A percentile compares a stretch with the other conserved stretches of the same genome.
These are phyloP conservation scores for Danaus melanippus DNA, from an alignment of 1,140 invertebrate genomes.

Conservation along the genomic window DNA sequence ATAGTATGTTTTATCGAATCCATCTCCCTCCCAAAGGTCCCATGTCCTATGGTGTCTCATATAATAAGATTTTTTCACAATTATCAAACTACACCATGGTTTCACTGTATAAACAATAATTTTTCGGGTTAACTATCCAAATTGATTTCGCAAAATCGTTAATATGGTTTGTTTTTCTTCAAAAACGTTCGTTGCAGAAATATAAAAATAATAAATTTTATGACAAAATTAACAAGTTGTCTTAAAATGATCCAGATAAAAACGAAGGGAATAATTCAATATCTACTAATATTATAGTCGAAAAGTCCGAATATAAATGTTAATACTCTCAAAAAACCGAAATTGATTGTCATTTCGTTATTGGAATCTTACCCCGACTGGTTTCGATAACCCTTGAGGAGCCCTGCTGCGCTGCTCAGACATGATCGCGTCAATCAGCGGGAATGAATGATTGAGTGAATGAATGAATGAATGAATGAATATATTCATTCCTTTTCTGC, in stretches of 20 bases:
- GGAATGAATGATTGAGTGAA: neutral
- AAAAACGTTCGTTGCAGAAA: too few relatives aligned
- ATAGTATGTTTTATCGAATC: conserved; percentile 57
- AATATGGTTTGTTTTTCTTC: too few relatives aligned
- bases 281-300: neutral
- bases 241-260: too few relatives aligned
- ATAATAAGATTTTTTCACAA: conserved; percentile 31
- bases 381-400: conserved; percentile 59
- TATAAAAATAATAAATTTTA: too few relatives aligned
- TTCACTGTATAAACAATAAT: too few relatives aligned
- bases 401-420: conserved; percentile 54
- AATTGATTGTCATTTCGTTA: conserved; percentile 19
- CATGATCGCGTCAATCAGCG: conserved; percentile 57
- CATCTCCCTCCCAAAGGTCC: conserved; percentile 46
- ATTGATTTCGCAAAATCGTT: too few relatives aligned
- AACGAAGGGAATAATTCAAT: conserved; percentile 17
- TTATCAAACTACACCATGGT: conserved; percentile 12
- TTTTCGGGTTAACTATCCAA: too few relatives aligned
- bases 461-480: conserved; percentile 25
- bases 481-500: conserved; percentile 36
- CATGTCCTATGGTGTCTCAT: conserved; percentile 5
- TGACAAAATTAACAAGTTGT: too few relatives aligned
- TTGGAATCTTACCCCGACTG: conserved; percentile 39
- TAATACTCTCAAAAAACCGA: neutral
- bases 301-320: neutral